Conservation (phyloP, 2,113 vertebrate genomes). For the Sapajus apella region DNA sequence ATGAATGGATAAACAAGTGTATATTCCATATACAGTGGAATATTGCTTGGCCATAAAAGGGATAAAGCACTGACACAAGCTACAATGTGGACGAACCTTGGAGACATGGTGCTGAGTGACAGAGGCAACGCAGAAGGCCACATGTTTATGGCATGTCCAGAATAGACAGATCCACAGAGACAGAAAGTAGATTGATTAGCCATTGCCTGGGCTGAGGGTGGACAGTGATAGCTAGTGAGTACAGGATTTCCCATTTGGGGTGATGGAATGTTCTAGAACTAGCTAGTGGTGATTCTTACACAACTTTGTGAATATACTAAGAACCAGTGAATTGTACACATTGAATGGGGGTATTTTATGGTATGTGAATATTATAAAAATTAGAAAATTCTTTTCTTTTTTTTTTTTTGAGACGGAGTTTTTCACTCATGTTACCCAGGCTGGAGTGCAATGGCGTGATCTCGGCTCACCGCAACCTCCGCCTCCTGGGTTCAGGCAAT, state of each 20-base stretch:
- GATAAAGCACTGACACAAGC: rapidly evolving
- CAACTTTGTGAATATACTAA: neutral
- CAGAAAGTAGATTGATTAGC: too few species aligned
- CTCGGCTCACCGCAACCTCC: too few species aligned
- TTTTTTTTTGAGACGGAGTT: too few species aligned
- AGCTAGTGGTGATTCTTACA: neutral
- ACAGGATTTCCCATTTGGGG: neutral
- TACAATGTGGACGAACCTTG: neutral
- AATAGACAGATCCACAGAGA: neutral
- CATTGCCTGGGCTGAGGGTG: too few species aligned
- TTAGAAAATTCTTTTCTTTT: neutral
- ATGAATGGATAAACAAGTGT: neutral
- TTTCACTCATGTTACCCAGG: too few species aligned
- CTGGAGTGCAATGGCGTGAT: too few species aligned
- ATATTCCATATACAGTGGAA: rapidly evolving
- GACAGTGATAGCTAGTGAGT: neutral
- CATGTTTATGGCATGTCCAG: neutral
- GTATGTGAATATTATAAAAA: neutral
- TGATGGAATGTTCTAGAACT: neutral
- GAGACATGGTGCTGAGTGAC: too few species aligned
- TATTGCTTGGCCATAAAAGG: rapidly evolving
- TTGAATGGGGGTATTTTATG: neutral
- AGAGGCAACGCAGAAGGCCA: neutral
- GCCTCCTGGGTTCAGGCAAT: too few species aligned
- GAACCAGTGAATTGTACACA: neutral